Evolutionary conservation across 2,113 vertebrate species (phyloP).

Genomic region (Pleuronectes platessa): DNA sequence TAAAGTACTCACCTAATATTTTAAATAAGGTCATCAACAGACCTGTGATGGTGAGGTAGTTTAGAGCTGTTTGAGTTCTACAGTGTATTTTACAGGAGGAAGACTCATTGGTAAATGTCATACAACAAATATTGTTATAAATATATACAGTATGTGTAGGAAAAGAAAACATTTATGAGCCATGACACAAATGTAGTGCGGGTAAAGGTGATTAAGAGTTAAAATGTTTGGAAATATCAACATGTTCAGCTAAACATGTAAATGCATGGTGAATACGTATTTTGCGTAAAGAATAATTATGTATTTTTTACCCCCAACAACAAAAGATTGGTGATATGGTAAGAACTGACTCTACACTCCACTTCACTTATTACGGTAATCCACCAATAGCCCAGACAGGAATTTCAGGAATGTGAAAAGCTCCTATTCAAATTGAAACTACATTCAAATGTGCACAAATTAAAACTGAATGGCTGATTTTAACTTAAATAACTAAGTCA

Average conservation of each 20-base stretch:
- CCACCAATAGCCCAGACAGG: constrained; percentile 67
- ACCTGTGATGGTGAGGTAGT: not conserved
- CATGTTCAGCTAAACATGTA: not conserved
- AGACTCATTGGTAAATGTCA: not conserved
- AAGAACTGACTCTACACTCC: not conserved
- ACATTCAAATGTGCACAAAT: constrained; percentile 63
- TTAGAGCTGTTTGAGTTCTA: too few relatives aligned
- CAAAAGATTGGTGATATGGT: constrained; percentile 3
- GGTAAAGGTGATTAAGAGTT: not conserved
- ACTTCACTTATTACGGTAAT: constrained; percentile 81
- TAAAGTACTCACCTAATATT: not conserved
- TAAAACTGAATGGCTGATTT: constrained; percentile 8
- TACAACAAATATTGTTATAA: not conserved
- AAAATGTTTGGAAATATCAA: not conserved
- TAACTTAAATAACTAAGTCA: not conserved
- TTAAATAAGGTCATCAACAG: not conserved
- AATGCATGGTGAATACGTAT: not conserved
- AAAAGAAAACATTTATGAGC: not conserved
- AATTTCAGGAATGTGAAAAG: constrained; percentile 88
- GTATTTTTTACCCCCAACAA: not conserved
- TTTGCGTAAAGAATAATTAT: not conserved
- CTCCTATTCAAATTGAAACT: constrained; percentile 82
- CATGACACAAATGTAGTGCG: not conserved
- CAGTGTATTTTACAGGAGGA: not conserved
- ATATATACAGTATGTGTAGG: not conserved